These are phyloP conservation scores for Formica exsecta DNA, from an alignment of 1,140 invertebrate genomes.

Conservation along the genomic window DNA sequence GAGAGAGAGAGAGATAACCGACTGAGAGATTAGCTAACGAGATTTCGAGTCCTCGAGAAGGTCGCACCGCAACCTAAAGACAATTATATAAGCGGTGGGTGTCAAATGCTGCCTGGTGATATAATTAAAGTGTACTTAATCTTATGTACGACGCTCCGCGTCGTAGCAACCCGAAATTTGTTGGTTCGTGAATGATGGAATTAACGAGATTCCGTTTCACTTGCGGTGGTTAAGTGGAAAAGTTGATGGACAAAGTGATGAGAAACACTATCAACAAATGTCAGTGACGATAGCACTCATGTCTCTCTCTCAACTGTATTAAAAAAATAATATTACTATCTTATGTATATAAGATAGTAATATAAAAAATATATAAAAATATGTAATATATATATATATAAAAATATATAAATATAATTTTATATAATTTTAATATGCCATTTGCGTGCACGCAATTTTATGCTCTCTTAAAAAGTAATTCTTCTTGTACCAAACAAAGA, in stretches of 20 bases:
- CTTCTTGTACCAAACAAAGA: neutral
- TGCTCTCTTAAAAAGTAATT: neutral
- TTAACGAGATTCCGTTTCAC: slow-evolving; percentile 54
- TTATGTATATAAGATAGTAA: neutral
- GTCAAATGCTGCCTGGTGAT: slow-evolving; percentile 63
- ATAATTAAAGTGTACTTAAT: slow-evolving; percentile 66
- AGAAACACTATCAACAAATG: slow-evolving; percentile 22
- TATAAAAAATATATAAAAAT: neutral
- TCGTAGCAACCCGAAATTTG: slow-evolving; percentile 46
- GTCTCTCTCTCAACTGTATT: neutral
- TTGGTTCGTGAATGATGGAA: slow-evolving; percentile 42
- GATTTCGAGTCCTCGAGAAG: slow-evolving; percentile 71
- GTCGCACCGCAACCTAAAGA: slow-evolving; percentile 63
- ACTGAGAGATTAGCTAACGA: slow-evolving; percentile 77
- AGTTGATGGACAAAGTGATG: neutral
- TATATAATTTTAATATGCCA: neutral
- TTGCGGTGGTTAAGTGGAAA: slow-evolving; percentile 26
- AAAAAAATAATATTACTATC: neutral
- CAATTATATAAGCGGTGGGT: slow-evolving; percentile 65
- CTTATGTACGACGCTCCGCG: slow-evolving; percentile 46
- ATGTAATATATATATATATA: too few species aligned
- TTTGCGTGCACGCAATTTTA: neutral
- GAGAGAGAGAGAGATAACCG: slow-evolving; percentile 42
- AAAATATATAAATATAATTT: slow-evolving; percentile 6
- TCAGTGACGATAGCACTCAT: slow-evolving; percentile 14